phyloP scores from a whole-genome alignment of 2,797 vertebrate genomes.

The Sylvia borin region DNA sequence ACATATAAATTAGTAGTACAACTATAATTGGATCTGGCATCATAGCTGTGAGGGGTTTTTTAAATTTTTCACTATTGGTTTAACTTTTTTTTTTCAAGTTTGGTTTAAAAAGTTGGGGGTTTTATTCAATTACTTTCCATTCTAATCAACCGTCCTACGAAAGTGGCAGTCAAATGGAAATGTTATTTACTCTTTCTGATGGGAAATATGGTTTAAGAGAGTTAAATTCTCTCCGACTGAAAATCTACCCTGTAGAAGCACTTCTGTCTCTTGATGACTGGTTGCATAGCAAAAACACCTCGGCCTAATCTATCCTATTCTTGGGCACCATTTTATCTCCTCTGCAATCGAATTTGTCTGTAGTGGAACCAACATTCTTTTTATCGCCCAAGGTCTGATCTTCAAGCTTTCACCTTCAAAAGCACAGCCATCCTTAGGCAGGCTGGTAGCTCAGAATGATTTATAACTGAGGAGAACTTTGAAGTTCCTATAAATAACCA shows the following conservation, averaged over 20 bases:
- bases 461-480: conserved; percentile 52
- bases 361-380: conserved; percentile 45
- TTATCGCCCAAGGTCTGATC: conserved; percentile 60
- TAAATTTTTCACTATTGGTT: background rate
- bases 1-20: conserved; percentile 17
- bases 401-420: conserved; percentile 63
- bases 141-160: background rate
- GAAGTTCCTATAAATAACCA: conserved; percentile 48
- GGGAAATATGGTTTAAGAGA: background rate
- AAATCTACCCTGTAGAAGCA: background rate
- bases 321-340: conserved; percentile 50
- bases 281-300: background rate
- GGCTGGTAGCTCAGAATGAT: conserved; percentile 40
- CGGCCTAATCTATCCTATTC: conserved; percentile 13
- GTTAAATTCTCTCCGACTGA: background rate
- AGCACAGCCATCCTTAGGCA: conserved; percentile 44
- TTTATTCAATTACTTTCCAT: conserved; percentile 1
- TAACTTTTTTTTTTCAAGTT: background rate
- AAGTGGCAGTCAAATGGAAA: background rate
- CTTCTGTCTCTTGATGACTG: conserved; percentile 24
- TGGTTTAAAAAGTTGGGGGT: background rate
- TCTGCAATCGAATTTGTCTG: conserved; percentile 17
- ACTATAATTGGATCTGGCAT: conserved; percentile 18
- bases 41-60: background rate
- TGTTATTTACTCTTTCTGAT: background rate